phyloP scores from a whole-genome alignment of 2,113 vertebrate species.

The Thryonomys swinderianus region DNA sequence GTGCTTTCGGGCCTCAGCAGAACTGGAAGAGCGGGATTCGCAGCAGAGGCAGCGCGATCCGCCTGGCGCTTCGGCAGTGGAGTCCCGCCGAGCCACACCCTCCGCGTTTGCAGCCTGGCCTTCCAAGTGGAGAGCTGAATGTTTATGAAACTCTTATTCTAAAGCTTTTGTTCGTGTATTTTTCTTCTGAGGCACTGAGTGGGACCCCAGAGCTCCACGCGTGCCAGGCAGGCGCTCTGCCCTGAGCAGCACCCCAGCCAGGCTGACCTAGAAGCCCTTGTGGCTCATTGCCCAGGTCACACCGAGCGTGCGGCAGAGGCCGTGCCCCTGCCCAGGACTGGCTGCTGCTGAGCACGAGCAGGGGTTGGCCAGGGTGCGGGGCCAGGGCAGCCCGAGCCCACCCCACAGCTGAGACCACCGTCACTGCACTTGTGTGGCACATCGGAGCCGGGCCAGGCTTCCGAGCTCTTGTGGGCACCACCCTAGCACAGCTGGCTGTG shows the following conservation, averaged over 20 bases:
- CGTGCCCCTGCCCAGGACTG: neutral
- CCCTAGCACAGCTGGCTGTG: neutral
- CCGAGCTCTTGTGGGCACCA: no score
- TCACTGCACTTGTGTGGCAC: neutral
- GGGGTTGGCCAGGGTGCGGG: neutral
- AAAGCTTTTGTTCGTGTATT: neutral
- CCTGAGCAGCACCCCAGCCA: neutral
- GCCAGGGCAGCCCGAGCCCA: neutral
- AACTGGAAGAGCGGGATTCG: neutral
- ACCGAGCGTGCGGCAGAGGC: neutral
- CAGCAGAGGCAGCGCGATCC: neutral
- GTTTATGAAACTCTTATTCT: neutral
- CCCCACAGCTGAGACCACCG: neutral
- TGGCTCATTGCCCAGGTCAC: neutral
- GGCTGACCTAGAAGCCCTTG: neutral
- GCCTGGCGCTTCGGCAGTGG: no score
- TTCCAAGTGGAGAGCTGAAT: no score
- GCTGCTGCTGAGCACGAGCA: neutral
- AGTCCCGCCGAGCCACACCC: accelerated
- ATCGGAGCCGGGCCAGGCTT: neutral
- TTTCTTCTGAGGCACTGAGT: neutral
- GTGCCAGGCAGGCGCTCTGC: neutral
- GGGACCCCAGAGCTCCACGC: neutral
- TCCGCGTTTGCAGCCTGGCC: neutral
- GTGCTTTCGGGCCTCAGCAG: neutral